Evolutionary conservation across 2,113 vertebrate species (phyloP), one percentile per base, ranked within the genome.

Genomic region (Orthonyx spaldingii): DNA sequence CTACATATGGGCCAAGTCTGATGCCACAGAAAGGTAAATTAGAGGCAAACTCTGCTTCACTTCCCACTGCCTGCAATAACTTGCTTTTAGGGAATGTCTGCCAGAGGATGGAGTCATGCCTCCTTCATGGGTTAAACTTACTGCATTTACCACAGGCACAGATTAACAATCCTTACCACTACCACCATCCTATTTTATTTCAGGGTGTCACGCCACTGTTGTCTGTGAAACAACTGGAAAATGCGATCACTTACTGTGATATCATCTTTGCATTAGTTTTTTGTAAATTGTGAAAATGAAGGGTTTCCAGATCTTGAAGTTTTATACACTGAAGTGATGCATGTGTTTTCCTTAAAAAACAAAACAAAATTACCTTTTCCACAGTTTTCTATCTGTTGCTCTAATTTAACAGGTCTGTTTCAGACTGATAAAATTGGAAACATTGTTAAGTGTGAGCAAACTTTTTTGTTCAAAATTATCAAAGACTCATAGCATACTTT

Each of bases 291-390:
- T 65, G 61, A 76, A 70, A 53, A 82, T 1, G 9, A 27, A 91
- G 33, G 12, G 11, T 41, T 86, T 88, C 50, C 11, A 57, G 32
- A 37, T 56, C 17, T 9, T 72, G 46, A 42, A 52, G 26, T 46
- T 27, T 53, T 63, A 59, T 15, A 56, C 7, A 12, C 37, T 35
- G 18, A 66, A 66, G 12, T 11, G 37, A 82, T 32, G 5, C 3
- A 13, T 32, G 21, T 3, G 47, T 33, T 85, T 79, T 66, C 39
- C 79, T 55, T 13, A 57, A 65, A 71, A 50, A 46, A 19, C 1
- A 30, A 27, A 41, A 20, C 1, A n/a, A 18, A 57, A 65, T 13
- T 33, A 44, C 0, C 0, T 53, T 81, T 87, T 66, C 15, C 20
- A 47, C 13, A 28, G 9, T 49, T 70, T 88, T 76, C 16, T 52